Evolutionary conservation across 2,113 vertebrate species (phyloP).

Genomic region (Meleagris gallopavo): DNA sequence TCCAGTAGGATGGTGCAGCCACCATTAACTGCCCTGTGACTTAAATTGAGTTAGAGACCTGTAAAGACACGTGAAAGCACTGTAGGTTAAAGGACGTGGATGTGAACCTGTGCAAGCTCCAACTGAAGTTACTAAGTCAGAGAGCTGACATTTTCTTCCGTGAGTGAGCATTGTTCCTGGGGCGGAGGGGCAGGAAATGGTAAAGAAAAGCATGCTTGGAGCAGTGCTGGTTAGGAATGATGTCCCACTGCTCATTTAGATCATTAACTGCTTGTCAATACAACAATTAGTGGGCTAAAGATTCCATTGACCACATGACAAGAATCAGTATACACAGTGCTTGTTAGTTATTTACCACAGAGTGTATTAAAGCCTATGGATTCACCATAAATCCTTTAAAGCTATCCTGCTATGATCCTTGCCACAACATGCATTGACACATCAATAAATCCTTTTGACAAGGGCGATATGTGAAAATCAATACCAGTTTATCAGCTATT

Average conservation of each 20-base stretch:
- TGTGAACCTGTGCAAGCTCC: neutral
- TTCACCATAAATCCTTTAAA: conserved; percentile 87
- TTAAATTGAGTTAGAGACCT: neutral
- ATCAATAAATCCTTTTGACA: conserved; percentile 93
- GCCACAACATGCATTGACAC: conserved; percentile 82
- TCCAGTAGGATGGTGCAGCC: neutral
- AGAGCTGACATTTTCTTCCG: neutral
- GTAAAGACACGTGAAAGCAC: neutral
- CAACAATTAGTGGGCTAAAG: conserved; percentile 84
- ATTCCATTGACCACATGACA: conserved; percentile 83
- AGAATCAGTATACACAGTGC: conserved; percentile 75
- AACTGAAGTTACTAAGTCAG: neutral
- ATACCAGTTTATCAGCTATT: conserved; percentile 89
- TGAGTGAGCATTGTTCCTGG: neutral
- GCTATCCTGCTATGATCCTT: conserved; percentile 81
- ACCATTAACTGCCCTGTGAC: neutral
- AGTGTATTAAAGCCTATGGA: conserved; percentile 87
- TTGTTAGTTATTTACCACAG: conserved; percentile 87
- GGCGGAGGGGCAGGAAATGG: neutral
- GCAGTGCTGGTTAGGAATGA: conserved; percentile 41
- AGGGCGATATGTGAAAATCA: conserved; percentile 90
- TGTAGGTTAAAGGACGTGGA: fast-evolving
- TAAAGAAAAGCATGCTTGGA: conserved; percentile 52
- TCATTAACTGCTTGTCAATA: conserved; percentile 83
- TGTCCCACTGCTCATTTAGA: conserved; percentile 80